Evolutionary conservation across 2,888 invertebrate species (phyloP), one percentile per base, ranked within the genome.

Genomic region (Hermaeophaga mercurialis): DNA sequence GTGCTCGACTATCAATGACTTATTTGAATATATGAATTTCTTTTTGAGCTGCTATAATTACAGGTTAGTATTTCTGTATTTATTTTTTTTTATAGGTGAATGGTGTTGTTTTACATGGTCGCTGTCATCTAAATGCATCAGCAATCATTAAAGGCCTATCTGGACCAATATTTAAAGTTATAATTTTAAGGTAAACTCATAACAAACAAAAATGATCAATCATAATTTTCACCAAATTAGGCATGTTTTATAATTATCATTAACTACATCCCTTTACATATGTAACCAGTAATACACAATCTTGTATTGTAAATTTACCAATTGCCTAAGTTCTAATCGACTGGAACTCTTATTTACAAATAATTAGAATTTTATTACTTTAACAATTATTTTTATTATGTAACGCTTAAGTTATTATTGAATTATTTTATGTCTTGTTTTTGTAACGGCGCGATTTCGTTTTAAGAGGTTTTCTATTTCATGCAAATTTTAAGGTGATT

Each of bases 121-220:
- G 96, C 71, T 96, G 96, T 78, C 98, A 98, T 78, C 85, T 97
- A 63, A 96, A 97, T 78, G 97, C 96, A 14, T 94, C 97, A 0
- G 93, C 93, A 17, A 89, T 96, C 74, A 97, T 99, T 78, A 96
- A 96, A 80, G 90, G 91, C 45, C 82, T 96, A 62, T 86, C 89
- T 7, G 90, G 90, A 39, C 88, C 89, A 12, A 81, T 85, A 65
- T 89, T 95, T 80, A 94, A 92, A 78, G 86, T 97, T 73, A 87
- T 96, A 65, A 80, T 94, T 46, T 79, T 92, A 68, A 88, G 94
- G 94, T 94, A 80, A 80, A 52, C 33, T n/a, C n/a, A n/a, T n/a
- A n/a, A n/a, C n/a, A n/a, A n/a, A n/a, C n/a, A n/a, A n/a, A n/a
- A n/a, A n/a, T n/a, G n/a, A n/a, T n/a, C n/a, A n/a, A n/a, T n/a